These are phyloP conservation scores for Syrmaticus mikado DNA, from an alignment of 2,113 vertebrate genomes.

Conservation along the genomic window DNA sequence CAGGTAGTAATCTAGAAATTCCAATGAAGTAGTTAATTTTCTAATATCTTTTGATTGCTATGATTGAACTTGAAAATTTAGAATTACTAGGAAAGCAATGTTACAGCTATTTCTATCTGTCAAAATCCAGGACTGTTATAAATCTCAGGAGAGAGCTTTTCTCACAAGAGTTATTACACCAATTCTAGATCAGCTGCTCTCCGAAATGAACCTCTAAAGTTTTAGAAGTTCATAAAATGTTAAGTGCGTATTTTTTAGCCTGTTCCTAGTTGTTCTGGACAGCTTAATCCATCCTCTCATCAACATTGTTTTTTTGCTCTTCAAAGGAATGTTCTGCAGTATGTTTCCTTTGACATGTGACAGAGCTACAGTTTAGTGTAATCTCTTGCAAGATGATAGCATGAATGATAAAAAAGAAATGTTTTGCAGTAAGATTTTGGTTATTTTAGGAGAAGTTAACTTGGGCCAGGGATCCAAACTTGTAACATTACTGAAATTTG, in stretches of 20 bases:
- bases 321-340: background rate
- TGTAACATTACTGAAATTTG: background rate
- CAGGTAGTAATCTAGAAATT: background rate
- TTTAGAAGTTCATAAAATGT: conserved; percentile 27
- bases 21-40: background rate
- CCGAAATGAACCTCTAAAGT: background rate
- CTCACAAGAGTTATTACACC: background rate
- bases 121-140: background rate
- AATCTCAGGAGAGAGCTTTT: background rate
- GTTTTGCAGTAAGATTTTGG: conserved; percentile 34
- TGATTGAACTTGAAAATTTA: background rate
- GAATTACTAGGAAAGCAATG: background rate
- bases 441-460: conserved; percentile 33
- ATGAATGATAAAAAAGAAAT: background rate
- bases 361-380: background rate
- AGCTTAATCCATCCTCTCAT: background rate
- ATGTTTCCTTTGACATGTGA: background rate
- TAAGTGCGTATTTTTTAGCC: background rate
- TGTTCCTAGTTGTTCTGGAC: background rate
- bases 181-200: conserved; percentile 16
- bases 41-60: background rate
- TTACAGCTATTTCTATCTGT: background rate
- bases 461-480: background rate
- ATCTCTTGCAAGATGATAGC: background rate
- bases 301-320: background rate